phyloP scores from a whole-genome alignment of 1,140 invertebrate species.

The Macrocentrus cingulum region DNA sequence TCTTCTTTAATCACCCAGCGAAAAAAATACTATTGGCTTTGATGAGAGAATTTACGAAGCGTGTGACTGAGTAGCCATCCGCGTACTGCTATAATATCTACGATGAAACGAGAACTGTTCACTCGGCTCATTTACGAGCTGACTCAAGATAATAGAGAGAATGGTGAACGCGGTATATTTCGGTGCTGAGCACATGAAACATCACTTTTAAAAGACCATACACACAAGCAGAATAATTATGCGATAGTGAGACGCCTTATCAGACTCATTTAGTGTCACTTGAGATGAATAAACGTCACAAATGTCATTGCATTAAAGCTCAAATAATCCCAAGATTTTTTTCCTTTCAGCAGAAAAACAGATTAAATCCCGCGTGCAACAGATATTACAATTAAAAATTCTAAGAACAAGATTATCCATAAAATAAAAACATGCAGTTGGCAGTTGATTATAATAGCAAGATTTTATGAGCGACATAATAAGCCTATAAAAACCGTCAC shows the following conservation, averaged over 20 bases:
- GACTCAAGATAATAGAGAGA: slow-evolving; percentile 1
- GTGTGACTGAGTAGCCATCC: neutral
- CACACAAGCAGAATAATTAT: no score
- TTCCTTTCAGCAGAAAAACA: no score
- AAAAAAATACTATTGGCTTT: neutral
- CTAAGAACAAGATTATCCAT: neutral
- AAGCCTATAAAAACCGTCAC: no score
- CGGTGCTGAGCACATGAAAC: no score
- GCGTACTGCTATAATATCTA: neutral
- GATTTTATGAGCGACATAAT: neutral
- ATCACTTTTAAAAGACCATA: no score
- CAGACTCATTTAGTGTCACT: no score
- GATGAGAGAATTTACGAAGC: slow-evolving; percentile 2
- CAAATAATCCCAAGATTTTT: no score
- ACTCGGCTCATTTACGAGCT: neutral
- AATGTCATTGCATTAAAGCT: no score
- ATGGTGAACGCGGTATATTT: neutral
- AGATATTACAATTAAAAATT: slow-evolving; percentile 8
- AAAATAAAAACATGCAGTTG: neutral
- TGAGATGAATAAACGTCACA: no score
- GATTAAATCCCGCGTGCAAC: no score
- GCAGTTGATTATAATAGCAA: neutral
- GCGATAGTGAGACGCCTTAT: no score
- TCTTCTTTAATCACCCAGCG: neutral
- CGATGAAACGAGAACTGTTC: neutral